phyloP scores from a whole-genome alignment of 2,113 vertebrate species.

The Ahaetulla prasina region DNA sequence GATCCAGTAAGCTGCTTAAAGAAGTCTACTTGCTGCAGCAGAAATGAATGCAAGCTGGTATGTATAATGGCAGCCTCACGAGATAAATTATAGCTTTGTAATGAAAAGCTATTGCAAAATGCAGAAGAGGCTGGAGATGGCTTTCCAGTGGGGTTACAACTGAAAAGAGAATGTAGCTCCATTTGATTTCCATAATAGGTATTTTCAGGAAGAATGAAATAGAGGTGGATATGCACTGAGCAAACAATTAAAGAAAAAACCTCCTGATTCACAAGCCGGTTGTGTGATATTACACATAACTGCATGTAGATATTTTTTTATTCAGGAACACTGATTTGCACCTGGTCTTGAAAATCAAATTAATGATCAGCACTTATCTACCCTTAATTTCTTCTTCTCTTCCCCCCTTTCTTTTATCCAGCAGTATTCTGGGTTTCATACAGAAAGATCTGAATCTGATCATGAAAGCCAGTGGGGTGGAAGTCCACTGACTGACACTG shows the following conservation, averaged over 20 bases:
- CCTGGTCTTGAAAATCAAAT: background rate
- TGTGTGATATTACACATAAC: background rate
- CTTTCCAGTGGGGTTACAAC: background rate
- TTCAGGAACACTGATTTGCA: background rate
- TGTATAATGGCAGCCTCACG: background rate
- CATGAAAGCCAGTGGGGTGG: slow-evolving; percentile 94
- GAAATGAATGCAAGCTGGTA: background rate
- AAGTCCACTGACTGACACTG: slow-evolving; percentile 84
- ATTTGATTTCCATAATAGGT: background rate
- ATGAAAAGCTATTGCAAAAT: background rate
- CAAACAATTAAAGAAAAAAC: background rate
- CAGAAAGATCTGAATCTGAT: slow-evolving; percentile 89
- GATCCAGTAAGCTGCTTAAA: background rate
- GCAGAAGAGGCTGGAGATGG: background rate
- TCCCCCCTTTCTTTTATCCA: slow-evolving; percentile 43
- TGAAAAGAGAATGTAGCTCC: background rate
- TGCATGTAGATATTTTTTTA: background rate
- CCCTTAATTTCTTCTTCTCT: background rate
- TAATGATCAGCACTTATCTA: slow-evolving; percentile 6
- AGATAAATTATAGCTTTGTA: background rate
- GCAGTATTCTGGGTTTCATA: slow-evolving; percentile 90
- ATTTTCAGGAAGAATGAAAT: background rate
- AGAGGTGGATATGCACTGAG: background rate
- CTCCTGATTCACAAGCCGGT: background rate
- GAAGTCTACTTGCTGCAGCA: background rate